These are phyloP conservation scores for Anoncus sp. DNA, from an alignment of 2,888 invertebrate species.

Conservation along the genomic window DNA sequence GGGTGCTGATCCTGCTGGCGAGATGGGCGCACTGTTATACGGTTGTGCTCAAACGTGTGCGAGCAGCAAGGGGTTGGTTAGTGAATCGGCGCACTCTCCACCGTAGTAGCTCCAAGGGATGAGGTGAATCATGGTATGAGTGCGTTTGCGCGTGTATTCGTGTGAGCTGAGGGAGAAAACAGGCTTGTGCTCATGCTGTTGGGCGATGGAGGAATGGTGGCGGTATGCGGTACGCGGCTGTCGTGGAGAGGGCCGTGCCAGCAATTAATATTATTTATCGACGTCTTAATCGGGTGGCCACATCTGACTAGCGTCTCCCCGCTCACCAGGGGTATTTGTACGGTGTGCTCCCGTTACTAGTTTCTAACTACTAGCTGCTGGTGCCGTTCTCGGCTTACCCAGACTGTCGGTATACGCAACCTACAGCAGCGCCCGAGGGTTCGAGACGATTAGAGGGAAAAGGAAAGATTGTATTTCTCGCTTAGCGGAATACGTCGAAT, in stretches of 20 bases:
- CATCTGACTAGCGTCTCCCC: slow-evolving; percentile 75
- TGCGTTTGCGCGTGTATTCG: slow-evolving; percentile 65
- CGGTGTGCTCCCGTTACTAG: slow-evolving; percentile 31
- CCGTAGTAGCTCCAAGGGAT: slow-evolving; percentile 24
- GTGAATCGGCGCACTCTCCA: slow-evolving; percentile 42
- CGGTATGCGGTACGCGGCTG: slow-evolving; percentile 63
- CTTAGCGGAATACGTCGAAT: slow-evolving; percentile 27
- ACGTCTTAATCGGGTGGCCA: slow-evolving; percentile 81
- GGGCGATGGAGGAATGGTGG: slow-evolving; percentile 62
- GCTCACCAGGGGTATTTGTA: slow-evolving; percentile 29
- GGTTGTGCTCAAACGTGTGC: slow-evolving; percentile 48
- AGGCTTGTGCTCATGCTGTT: slow-evolving; percentile 48
- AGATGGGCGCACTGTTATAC: slow-evolving; percentile 49
- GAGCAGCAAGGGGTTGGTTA: slow-evolving; percentile 48
- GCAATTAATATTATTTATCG: slow-evolving; percentile 83
- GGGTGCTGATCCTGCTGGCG: slow-evolving; percentile 48
- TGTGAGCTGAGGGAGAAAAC: slow-evolving; percentile 39
- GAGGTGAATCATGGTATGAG: slow-evolving; percentile 59
- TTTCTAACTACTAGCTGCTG: slow-evolving; percentile 54
- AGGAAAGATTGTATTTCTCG: slow-evolving; percentile 34
- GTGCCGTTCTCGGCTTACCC: slow-evolving; percentile 50
- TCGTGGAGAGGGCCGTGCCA: slow-evolving; percentile 72
- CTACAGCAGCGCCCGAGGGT: slow-evolving; percentile 34
- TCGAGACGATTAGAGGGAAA: slow-evolving; percentile 27
- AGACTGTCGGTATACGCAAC: slow-evolving; percentile 38